These are phyloP conservation scores for Lamproptera curius DNA, from an alignment of 2,888 invertebrate genomes.

Conservation along the genomic window DNA sequence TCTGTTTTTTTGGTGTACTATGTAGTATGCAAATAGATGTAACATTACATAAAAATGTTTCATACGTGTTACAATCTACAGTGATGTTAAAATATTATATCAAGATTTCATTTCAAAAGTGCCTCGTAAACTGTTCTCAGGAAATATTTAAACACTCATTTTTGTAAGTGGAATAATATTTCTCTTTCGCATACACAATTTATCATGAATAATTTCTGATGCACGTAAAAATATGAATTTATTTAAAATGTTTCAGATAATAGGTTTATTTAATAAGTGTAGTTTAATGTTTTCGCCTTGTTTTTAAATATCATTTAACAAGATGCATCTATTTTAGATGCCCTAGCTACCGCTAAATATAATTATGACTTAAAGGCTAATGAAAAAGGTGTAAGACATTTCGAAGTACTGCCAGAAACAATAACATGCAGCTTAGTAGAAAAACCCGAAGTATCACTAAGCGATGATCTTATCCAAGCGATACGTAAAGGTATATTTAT, in stretches of 20 bases:
- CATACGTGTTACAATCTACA: no score
- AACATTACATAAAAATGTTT: no score
- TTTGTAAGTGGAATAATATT: neutral
- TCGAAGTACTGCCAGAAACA: constrained; percentile 54
- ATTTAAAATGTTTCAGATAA: no score
- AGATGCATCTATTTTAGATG: no score
- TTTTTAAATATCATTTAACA: no score
- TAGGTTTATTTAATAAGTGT: no score
- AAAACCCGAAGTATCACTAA: constrained; percentile 37
- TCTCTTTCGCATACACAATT: neutral
- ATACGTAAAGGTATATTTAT: constrained; percentile 37
- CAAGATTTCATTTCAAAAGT: neutral
- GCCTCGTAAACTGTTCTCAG: neutral
- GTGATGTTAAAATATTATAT: neutral
- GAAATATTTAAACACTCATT: constrained; percentile 7
- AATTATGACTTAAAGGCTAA: constrained; percentile 43
- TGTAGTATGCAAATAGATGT: no score
- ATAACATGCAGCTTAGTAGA: constrained; percentile 44
- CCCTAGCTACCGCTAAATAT: constrained; percentile 45
- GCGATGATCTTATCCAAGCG: constrained; percentile 32
- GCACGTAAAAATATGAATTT: no score
- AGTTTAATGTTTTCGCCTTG: no score
- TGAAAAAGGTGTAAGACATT: constrained; percentile 44
- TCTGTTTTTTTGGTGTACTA: no score
- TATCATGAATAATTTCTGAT: neutral